phyloP scores from a whole-genome alignment of 2,888 invertebrate species.

The Eustalomyia histrio region DNA sequence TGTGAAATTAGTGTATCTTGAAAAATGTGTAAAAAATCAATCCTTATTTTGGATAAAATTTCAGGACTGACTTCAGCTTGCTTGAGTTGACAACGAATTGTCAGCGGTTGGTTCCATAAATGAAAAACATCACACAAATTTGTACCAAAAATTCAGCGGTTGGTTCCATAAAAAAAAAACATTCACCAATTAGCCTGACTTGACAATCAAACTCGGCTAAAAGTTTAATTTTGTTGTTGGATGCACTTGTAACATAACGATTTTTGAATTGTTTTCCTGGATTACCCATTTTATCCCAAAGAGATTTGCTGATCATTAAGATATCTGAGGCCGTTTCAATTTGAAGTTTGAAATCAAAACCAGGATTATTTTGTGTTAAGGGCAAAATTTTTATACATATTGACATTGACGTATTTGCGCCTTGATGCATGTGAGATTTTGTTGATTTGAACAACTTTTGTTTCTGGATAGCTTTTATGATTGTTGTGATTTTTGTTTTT shows the following conservation, averaged over 20 bases:
- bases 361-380: no score
- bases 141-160: background rate
- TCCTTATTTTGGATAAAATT: no score
- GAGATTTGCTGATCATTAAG: no score
- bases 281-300: no score
- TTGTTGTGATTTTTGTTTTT: background rate
- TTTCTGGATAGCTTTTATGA: background rate
- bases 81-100: constrained; percentile 7
- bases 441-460: background rate
- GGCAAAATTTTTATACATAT: background rate
- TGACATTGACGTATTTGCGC: background rate
- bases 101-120: constrained; percentile 2
- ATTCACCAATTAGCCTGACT: no score
- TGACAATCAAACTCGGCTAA: no score
- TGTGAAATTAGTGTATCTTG: background rate
- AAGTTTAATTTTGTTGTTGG: no score
- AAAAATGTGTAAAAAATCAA: background rate
- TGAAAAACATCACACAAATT: constrained; percentile 1
- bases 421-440: background rate
- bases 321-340: no score
- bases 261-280: no score
- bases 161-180: no score
- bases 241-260: no score
- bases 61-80: background rate
- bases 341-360: no score